Percentiles rank a stretch among this genome's conserved stretches.
These are phyloP conservation scores for Stictocephala bisonia DNA, from an alignment of 2,888 invertebrate species.

Conservation along the genomic window DNA sequence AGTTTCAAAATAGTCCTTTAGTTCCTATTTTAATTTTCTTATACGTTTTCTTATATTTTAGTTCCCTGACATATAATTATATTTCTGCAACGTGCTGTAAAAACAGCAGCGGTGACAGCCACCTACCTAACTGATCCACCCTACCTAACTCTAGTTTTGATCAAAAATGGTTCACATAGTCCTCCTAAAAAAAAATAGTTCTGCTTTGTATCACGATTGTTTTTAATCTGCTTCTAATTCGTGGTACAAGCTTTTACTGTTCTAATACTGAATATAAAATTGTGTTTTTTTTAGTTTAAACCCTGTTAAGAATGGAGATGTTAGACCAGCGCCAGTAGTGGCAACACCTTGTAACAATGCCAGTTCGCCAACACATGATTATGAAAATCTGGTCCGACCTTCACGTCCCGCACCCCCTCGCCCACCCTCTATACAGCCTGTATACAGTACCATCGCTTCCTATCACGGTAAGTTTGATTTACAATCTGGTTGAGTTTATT, in stretches of 20 bases:
- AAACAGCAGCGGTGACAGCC: too few species aligned
- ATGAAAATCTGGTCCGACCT: conserved; percentile 70
- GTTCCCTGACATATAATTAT: too few species aligned
- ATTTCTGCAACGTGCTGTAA: too few species aligned
- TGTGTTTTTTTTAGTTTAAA: conserved; percentile 50
- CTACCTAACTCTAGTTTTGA: too few species aligned
- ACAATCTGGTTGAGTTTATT: too few species aligned
- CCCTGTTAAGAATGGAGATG: conserved; percentile 49
- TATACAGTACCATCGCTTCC: conserved; percentile 58
- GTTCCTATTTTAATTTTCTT: too few species aligned
- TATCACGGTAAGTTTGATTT: conserved; percentile 57
- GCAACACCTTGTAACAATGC: conserved; percentile 47
- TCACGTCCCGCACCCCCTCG: conserved; percentile 57
- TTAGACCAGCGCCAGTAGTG: conserved; percentile 20
- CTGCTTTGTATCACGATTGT: too few species aligned
- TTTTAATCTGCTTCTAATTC: not conserved
- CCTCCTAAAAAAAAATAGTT: not conserved
- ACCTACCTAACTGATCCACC: too few species aligned
- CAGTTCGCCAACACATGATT: conserved; percentile 71
- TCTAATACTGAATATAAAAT: not conserved
- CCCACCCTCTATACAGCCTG: conserved; percentile 47
- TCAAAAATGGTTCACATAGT: too few species aligned
- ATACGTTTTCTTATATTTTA: too few species aligned
- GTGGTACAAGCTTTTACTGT: not conserved
- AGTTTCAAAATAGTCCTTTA: too few species aligned